phyloP scores from a whole-genome alignment of 2,113 vertebrate species.

The Eulacestoma nigropectus region DNA sequence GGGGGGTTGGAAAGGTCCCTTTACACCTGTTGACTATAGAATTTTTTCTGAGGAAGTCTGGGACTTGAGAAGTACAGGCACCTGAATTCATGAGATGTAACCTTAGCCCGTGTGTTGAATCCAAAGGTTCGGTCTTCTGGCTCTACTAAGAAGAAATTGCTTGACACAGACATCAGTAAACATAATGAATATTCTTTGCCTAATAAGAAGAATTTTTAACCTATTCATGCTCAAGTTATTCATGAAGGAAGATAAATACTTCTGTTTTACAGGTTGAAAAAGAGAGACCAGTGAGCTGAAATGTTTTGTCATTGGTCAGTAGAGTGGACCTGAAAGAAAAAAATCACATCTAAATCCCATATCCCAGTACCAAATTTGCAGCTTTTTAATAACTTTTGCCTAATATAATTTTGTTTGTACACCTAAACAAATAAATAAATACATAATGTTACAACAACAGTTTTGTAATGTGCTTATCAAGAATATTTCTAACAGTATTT shows the following conservation, averaged over 20 bases:
- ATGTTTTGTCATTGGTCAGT: background rate
- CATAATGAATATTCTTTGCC: background rate
- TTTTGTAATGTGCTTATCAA: background rate
- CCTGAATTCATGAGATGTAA: background rate
- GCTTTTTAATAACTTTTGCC: background rate
- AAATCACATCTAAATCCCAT: background rate
- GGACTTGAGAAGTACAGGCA: background rate
- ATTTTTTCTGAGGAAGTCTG: background rate
- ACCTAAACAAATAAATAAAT: background rate
- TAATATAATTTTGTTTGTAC: background rate
- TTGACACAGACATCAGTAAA: background rate
- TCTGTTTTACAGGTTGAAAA: background rate
- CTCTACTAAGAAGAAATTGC: background rate
- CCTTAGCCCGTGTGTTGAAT: background rate
- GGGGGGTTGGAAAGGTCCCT: background rate
- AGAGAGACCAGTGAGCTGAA: background rate
- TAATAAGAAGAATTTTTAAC: background rate
- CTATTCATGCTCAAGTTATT: background rate
- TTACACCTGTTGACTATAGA: background rate
- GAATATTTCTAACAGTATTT: background rate
- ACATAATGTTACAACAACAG: background rate
- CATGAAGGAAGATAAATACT: background rate
- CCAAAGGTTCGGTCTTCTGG: background rate
- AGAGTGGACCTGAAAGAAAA: background rate
- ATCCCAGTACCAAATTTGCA: background rate